Evolutionary conservation across 2,113 vertebrate genomes (phyloP), one percentile per base, ranked within the genome.

Genomic region (Centropus bengalensis): DNA sequence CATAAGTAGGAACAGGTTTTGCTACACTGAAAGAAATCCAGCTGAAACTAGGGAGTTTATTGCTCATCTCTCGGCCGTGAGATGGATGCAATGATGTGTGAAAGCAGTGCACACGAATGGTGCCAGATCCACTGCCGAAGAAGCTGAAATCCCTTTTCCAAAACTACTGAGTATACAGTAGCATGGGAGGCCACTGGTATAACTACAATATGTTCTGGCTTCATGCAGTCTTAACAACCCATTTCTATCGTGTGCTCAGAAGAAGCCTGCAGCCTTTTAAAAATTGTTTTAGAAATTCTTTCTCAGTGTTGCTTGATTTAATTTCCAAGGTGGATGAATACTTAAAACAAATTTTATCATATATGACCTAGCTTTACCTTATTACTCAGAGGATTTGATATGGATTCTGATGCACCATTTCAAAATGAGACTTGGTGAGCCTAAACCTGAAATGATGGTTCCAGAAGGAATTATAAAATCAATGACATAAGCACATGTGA

Each of bases 401-500:
- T 6, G 45, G 70, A 77, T 38, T 66, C 63, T 13, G 18, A 68
- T 69, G 27, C 36, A 85, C 4, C 24, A 51, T 59, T 87, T 27
- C 55, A 56, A 33, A 89, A 80, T 1, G 38, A 79, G 49, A 54
- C 12, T 76, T 74, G 26, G 30, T 86, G 36, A 94, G 87, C 32
- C 45, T 85, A 69, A 89, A 73, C 32, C 73, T 40, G 89, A 91
- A 85, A 63, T 66, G 82, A 49, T 15, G 22, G 32, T 27, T 92
- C 82, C 59, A 66, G 63, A 63, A 88, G 63, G 84, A 94, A 82
- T 55, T 88, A 45, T 77, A 95, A 89, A 91, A 87, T 67, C 51
- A 89, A 73, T 67, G 22, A 54, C 52, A 86, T 40, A 47, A 81
- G 36, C 24, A 76, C 56, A 88, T 93, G 7, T 66, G 45, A 76